A percentile compares a stretch with the other conserved stretches of the same genome.
Conservation (phyloP, 2,888 invertebrate species). For the Serrognathus titanus region DNA sequence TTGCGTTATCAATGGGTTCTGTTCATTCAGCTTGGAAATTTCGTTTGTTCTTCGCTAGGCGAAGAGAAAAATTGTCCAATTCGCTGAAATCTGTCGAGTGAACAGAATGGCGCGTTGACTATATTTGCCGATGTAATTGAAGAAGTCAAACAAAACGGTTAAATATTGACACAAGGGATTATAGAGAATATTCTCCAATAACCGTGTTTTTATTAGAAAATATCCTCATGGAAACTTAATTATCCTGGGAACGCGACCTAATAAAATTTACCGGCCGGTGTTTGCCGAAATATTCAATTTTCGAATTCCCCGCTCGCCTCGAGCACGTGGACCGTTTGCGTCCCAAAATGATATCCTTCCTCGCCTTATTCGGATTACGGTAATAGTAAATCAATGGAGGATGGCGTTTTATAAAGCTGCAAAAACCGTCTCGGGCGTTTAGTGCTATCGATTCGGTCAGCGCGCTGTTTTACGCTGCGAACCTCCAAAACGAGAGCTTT, state of each 20-base stretch:
- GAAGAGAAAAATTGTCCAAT: neutral
- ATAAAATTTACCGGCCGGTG: too few relatives aligned
- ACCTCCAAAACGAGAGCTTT: too few relatives aligned
- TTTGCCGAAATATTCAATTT: too few relatives aligned
- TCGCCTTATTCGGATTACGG: conserved; percentile 24
- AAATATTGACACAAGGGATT: conserved; percentile 1
- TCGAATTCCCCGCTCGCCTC: too few relatives aligned
- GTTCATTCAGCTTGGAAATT: too few relatives aligned
- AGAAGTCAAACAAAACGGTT: neutral
- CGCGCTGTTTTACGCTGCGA: too few relatives aligned
- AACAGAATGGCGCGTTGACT: neutral
- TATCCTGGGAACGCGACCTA: too few relatives aligned
- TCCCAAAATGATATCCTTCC: neutral
- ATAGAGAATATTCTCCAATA: neutral
- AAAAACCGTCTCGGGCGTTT: conserved; percentile 21
- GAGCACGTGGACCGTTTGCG: too few relatives aligned
- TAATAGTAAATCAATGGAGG: conserved; percentile 25
- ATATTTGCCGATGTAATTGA: conserved; percentile 2
- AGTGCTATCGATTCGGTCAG: conserved; percentile 17
- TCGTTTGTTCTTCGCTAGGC: too few relatives aligned
- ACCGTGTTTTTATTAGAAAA: too few relatives aligned
- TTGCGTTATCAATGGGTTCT: too few relatives aligned
- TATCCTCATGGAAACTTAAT: too few relatives aligned
- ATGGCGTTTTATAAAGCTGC: conserved; percentile 24
- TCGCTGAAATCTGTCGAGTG: neutral